Percentiles rank a stretch among this genome's conserved stretches.
phyloP scores from a whole-genome alignment of 2,888 invertebrate genomes.

The Proisotoma minuta region DNA sequence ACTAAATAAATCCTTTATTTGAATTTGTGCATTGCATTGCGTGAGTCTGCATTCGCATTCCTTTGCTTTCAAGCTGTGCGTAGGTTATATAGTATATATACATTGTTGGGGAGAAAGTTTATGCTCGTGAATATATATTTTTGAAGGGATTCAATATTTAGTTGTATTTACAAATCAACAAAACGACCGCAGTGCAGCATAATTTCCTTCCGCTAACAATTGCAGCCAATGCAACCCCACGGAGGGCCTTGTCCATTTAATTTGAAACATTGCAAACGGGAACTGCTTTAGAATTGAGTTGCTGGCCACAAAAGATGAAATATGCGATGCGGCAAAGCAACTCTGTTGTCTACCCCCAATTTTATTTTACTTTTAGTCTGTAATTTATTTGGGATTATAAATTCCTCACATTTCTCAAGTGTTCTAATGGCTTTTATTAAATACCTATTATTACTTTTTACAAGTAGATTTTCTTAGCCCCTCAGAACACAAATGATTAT shows the following conservation, averaged over 20 bases:
- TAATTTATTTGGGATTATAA: neutral
- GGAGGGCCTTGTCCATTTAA: neutral
- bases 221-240: neutral
- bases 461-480: no score
- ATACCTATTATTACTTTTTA: neutral
- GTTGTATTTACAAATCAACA: no score
- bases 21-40: no score
- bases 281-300: slow-evolving; percentile 5
- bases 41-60: no score
- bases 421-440: neutral
- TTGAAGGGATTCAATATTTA: neutral
- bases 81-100: neutral
- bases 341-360: no score
- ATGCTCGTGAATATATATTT: neutral
- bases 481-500: no score
- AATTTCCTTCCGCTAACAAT: neutral
- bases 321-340: neutral
- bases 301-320: neutral
- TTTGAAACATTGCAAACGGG: neutral
- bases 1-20: no score
- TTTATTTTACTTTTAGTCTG: neutral
- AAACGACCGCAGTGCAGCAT: neutral
- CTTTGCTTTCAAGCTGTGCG: no score
- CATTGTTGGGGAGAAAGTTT: neutral
- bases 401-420: no score